Evolutionary conservation across 2,888 invertebrate genomes (phyloP), one percentile per base, ranked within the genome.

Genomic region (Halictus ligatus): DNA sequence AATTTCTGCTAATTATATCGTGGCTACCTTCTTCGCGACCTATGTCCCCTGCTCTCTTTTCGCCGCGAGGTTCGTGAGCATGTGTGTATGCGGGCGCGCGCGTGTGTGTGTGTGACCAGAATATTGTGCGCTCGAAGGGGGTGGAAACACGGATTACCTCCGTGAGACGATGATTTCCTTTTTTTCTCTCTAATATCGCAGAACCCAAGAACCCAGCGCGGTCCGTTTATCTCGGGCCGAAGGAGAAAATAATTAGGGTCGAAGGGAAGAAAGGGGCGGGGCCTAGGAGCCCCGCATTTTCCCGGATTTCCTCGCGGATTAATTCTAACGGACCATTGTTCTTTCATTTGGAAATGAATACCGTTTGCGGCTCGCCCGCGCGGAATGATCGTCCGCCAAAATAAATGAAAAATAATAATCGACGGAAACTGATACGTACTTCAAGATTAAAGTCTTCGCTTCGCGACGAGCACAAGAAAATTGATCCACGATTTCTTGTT

Each of bases 1-100:
- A 90, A 91, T 92, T 91, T 89, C 89, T 89, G 81, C 80, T 89
- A 89, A 89, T 89, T 89, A 89, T 89, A 86, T 85, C 85, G 86
- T 43, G 80, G 78, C 89, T 86, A 76, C 84, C 85, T 89, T 80
- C 82, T 86, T 79, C 78, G 73, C 69, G 46, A 72, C 71, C 72
- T 40, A 73, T 40, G 48, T 64, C 73, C 76, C 54, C 29, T 60
- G 50, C 46, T 54, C 81, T 13, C 13, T 54, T 69, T 50, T 81
- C 74, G n/a, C 74, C 79, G 13, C 48, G 46, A 64, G 71, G 18
- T 71, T 84, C 46, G 1, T 6, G 35, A 7, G 74, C 60, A 40
- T 8, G 43, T 43, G 46, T 46, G 46, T 46, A n/a, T 46, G 35
- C 46, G 46, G 0, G 46, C 13, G 15, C 0, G n/a, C 0, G 12